These are phyloP conservation scores for Lagocephalus sceleratus DNA, from an alignment of 2,797 vertebrate genomes.

Conservation along the genomic window DNA sequence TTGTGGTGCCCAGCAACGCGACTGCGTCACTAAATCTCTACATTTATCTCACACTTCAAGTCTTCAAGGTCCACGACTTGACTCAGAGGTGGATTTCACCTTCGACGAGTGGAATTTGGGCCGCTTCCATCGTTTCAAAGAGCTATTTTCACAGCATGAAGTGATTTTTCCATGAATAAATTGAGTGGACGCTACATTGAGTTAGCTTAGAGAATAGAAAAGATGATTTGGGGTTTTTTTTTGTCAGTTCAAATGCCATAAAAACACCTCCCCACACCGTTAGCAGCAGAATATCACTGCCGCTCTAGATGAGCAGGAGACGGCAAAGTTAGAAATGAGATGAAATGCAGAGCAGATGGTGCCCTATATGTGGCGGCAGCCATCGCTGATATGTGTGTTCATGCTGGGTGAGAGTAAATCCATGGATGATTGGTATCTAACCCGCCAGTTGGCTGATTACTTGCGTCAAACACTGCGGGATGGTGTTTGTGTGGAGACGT, in stretches of 20 bases:
- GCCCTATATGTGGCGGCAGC: slow-evolving; percentile 55
- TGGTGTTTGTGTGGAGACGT: slow-evolving; percentile 57
- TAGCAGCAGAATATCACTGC: background rate
- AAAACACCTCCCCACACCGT: too few relatives aligned
- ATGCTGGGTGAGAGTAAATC: slow-evolving; percentile 61
- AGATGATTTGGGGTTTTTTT: too few relatives aligned
- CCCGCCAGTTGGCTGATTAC: slow-evolving; percentile 74
- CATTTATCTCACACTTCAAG: too few relatives aligned
- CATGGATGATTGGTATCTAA: slow-evolving; percentile 70
- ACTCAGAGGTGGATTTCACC: too few relatives aligned
- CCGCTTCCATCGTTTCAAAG: background rate
- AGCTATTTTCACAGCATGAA: too few relatives aligned
- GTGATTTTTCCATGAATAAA: background rate
- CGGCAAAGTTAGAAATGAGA: slow-evolving; percentile 49
- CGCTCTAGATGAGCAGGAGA: slow-evolving; percentile 13
- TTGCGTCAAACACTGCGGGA: slow-evolving; percentile 55
- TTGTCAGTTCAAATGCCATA: too few relatives aligned
- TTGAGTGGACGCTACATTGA: background rate
- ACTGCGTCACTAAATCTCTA: too few relatives aligned
- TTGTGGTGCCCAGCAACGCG: too few relatives aligned
- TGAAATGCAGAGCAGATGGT: slow-evolving; percentile 67
- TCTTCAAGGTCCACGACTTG: too few relatives aligned
- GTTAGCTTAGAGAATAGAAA: background rate
- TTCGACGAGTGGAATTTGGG: background rate
- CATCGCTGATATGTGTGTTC: slow-evolving; percentile 56